phyloP scores from a whole-genome alignment of 1,140 invertebrate species.

The Papilio aristodemus region DNA sequence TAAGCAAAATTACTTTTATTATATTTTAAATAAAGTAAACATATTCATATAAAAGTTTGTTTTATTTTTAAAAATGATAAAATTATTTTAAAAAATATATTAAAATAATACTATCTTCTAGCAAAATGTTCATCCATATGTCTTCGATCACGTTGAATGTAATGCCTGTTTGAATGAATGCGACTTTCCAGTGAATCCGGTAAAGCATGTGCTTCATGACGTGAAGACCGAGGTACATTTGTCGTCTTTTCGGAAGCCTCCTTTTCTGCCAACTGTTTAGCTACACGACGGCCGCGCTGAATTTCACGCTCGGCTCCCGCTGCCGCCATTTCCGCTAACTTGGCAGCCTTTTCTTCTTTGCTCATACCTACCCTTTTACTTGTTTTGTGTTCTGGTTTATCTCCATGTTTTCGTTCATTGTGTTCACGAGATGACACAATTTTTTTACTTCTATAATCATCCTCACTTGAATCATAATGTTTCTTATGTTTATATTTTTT shows the following conservation, averaged over 20 bases:
- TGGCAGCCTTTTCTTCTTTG: slow-evolving; percentile 86
- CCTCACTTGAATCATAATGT: background rate
- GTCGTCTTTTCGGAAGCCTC: slow-evolving; percentile 41
- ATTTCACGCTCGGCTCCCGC: slow-evolving; percentile 62
- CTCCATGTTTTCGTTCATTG: background rate
- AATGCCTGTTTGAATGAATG: slow-evolving; percentile 70
- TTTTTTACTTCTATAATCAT: slow-evolving; percentile 1
- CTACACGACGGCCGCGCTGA: slow-evolving; percentile 57
- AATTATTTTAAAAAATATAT: too few species aligned
- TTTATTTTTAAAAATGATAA: slow-evolving; percentile 29
- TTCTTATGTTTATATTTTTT: slow-evolving; percentile 28
- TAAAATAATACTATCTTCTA: slow-evolving; percentile 43
- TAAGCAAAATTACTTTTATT: slow-evolving; percentile 25
- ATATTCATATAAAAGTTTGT: slow-evolving; percentile 30
- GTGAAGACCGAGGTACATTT: slow-evolving; percentile 35
- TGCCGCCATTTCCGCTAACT: slow-evolving; percentile 89
- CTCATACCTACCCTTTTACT: slow-evolving; percentile 47
- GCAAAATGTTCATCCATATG: slow-evolving; percentile 74
- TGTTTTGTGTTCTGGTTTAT: slow-evolving; percentile 29
- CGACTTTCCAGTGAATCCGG: slow-evolving; percentile 67
- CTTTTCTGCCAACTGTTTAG: slow-evolving; percentile 54
- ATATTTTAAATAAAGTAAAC: slow-evolving; percentile 31
- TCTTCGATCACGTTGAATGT: slow-evolving; percentile 63
- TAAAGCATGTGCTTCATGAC: slow-evolving; percentile 48
- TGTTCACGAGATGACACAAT: slow-evolving; percentile 1